phyloP scores from a whole-genome alignment of 1,140 invertebrate species.

The Apis laboriosa region DNA sequence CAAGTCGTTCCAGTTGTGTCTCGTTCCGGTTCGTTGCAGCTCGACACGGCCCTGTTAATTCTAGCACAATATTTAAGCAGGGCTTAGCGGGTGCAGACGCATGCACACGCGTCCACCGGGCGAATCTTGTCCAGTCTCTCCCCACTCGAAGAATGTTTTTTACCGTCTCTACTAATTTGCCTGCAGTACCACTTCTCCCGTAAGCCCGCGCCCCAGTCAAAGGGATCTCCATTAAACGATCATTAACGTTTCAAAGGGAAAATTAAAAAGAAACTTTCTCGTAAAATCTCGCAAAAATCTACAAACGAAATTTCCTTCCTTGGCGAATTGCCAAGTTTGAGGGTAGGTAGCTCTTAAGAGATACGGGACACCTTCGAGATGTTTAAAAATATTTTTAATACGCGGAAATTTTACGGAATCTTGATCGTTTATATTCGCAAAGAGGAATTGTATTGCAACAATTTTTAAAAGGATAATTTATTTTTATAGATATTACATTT shows the following conservation, averaged over 20 bases:
- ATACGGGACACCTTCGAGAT: too few relatives aligned
- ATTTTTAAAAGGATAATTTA: too few relatives aligned
- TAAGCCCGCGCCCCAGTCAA: background rate
- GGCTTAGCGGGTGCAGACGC: conserved; percentile 10
- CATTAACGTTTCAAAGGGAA: background rate
- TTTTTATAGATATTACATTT: too few relatives aligned
- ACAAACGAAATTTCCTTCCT: background rate
- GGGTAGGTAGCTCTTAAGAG: too few relatives aligned
- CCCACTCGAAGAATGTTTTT: conserved; percentile 13
- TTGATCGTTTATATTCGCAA: too few relatives aligned
- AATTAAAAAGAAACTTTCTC: conserved; percentile 2
- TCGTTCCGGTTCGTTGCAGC: conserved; percentile 65
- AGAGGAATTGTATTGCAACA: too few relatives aligned
- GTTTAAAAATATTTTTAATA: too few relatives aligned
- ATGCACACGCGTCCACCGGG: conserved; percentile 15
- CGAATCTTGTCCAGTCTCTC: conserved; percentile 38
- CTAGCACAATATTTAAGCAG: conserved; percentile 66
- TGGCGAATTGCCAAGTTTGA: too few relatives aligned
- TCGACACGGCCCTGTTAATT: conserved; percentile 67
- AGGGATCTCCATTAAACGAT: conserved; percentile 3
- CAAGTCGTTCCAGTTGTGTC: conserved; percentile 23
- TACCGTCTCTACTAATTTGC: conserved; percentile 24
- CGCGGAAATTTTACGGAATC: too few relatives aligned
- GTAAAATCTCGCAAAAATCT: background rate
- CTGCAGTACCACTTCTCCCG: conserved; percentile 23